Base-by-base conservation (phyloP, 2,888 invertebrate species). In the Strigamia crassipes region DNA sequence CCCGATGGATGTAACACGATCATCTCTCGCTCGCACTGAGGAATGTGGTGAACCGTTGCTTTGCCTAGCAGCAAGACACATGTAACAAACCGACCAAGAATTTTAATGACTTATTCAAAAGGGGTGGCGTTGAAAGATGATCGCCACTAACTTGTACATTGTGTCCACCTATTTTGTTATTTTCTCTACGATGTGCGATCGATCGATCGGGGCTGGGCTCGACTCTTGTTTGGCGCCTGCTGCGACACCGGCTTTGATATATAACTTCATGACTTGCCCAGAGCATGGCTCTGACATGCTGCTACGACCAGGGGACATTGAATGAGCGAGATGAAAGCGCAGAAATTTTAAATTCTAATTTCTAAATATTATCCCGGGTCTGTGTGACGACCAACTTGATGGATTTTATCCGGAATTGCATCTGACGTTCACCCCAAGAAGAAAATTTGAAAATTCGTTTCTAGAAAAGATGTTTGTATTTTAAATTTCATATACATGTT, bases 1-100 rank as follows among this genome's bases (percentile, higher is more conserved):
- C 73, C 73, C 73, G 73, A 73, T 73, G 73, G 73, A 73, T 73
- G 73, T 73, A 73, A 73, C 73, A 73, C 73, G 73, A 73, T 73
- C 73, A 73, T 73, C 73, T 73, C 61, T 23, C 73, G 12, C 61
- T 23, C 73, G 12, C 27, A 73, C 27, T 27, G 73, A 73, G 73
- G 73, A 73, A 73, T 73, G 73, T 73, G 73, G 73, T 73, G 73
- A 73, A 73, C 73, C 73, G 73, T 73, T 73, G 73, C 27, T 73
- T 38, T 73, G 73, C 73, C 73, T 73, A 31, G 27, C 12, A 73
- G 73, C 27, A 31, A 73, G 73, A 73, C 73, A 73, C 73, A 15
- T 73, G 73, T 73, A 73, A 31, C 73, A 73, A 73, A 73, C 73
- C 27, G 73, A 73, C 27, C 31, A 73, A 73, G 73, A 73, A 73